Evolutionary conservation across 2,888 invertebrate genomes (phyloP).

Genomic region (Scrobipalpa costella): DNA sequence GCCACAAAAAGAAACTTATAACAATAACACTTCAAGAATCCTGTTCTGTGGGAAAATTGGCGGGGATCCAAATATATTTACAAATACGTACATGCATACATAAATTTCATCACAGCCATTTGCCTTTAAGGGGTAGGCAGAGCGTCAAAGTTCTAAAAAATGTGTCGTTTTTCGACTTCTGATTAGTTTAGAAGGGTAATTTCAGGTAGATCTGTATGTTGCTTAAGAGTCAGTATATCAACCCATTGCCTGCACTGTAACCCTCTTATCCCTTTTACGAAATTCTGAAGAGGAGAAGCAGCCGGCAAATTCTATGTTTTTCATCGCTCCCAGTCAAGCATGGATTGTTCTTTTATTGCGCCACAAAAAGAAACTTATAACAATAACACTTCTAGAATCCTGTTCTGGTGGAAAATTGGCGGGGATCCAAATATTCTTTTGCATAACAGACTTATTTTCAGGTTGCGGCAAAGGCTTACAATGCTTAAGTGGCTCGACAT

Average conservation of each 20-base stretch:
- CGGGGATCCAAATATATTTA: neutral
- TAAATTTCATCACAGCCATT: too few species aligned
- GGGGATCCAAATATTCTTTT: slow-evolving; percentile 4
- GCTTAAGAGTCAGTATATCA: too few species aligned
- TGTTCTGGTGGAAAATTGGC: neutral
- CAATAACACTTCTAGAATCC: neutral
- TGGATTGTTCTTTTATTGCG: neutral
- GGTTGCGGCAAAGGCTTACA: slow-evolving; percentile 11
- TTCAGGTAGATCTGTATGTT: too few species aligned
- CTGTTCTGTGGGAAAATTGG: neutral
- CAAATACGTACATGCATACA: neutral
- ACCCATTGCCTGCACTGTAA: too few species aligned
- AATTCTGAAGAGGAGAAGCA: too few species aligned
- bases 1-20: slow-evolving; percentile 2
- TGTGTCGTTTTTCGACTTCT: too few species aligned
- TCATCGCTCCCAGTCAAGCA: too few species aligned
- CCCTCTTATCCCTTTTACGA: too few species aligned
- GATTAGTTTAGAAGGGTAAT: too few species aligned
- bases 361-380: slow-evolving; percentile 3
- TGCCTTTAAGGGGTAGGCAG: too few species aligned
- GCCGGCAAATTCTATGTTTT: too few species aligned
- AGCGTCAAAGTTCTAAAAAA: too few species aligned
- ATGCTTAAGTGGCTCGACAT: neutral
- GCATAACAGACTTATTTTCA: slow-evolving; percentile 8
- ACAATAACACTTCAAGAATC: neutral